phyloP scores from a whole-genome alignment of 2,113 vertebrate genomes.

The Hymenochirus boettgeri region DNA sequence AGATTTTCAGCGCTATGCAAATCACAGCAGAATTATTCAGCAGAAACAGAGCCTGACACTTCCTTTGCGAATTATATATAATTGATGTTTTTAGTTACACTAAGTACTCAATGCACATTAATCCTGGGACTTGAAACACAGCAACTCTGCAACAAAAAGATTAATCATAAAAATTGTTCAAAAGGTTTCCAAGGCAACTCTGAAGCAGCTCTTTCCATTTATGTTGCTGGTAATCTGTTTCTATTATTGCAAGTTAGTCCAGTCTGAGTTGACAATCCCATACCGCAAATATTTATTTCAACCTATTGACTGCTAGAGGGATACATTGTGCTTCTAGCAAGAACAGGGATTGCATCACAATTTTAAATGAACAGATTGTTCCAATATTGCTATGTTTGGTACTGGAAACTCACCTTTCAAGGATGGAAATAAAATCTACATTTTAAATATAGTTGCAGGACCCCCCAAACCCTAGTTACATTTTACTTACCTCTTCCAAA shows the following conservation, averaged over 20 bases:
- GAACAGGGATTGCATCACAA: too few relatives aligned
- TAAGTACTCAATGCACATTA: constrained; percentile 1
- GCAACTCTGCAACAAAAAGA: constrained; percentile 13
- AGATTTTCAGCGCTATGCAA: constrained; percentile 1
- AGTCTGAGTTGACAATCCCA: constrained; percentile 3
- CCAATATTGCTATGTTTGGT: too few relatives aligned
- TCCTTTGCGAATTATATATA: background rate
- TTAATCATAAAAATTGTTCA: background rate
- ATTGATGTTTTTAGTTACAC: constrained; percentile 21
- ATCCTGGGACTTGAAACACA: background rate
- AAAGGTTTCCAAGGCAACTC: constrained; percentile 11
- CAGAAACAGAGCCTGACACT: constrained; percentile 9
- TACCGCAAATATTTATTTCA: constrained; percentile 6
- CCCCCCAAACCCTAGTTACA: too few relatives aligned
- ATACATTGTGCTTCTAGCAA: too few relatives aligned
- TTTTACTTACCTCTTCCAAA: too few relatives aligned
- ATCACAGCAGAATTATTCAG: background rate
- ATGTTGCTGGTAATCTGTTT: background rate
- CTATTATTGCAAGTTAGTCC: constrained; percentile 2
- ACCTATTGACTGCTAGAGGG: background rate
- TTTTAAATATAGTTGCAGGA: too few relatives aligned
- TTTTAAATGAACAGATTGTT: too few relatives aligned
- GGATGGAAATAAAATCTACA: too few relatives aligned
- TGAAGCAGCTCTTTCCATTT: background rate
- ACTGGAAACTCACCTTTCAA: too few relatives aligned